Base-by-base conservation (phyloP, 2,797 vertebrate genomes). In the Hyperoplus immaculatus region DNA sequence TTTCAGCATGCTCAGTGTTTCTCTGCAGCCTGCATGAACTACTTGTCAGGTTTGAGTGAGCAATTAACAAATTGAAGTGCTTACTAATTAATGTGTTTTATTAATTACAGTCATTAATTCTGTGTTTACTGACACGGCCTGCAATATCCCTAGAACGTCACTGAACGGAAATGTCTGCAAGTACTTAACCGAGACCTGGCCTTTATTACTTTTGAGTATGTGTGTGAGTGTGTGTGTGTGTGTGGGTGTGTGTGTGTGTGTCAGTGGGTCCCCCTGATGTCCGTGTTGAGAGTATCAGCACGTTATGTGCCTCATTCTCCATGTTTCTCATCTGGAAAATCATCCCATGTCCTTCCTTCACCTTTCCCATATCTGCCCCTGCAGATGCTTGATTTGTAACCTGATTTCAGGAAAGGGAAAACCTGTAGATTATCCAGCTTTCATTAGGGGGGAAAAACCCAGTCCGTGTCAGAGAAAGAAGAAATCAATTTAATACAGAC, bases 401-500 rank as follows among this genome's bases (percentile, higher is more conserved):
- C 95, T 95, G 95, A 95, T 96, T 95, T 94, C 88, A 91, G 89
- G 89, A 89, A 93, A 93, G 87, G 87, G 89, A 94, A 94, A 95
- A 96, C 95, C 95, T 96, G 95, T 95, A 95, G 95, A 96, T 95
- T 93, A 95, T 94, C 93, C 91, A 80, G 93, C 94, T 94, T 95
- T 95, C 94, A 94, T 95, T 94, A 93, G 91, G 84, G 91, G 88
- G 93, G 82, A 88, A 89, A 91, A 93, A 91, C 89, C 93, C 90
- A 88, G 92, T 92, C 92, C 85, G 81, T 95, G 93, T 95, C 94
- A 95, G 93, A 95, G 93, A 95, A 95, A 95, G 92, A 95, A 95
- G 94, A 96, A 96, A 96, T 96, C 95, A 95, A 96, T 96, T 95
- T 95, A 96, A 95, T 95, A 95, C 95, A 95, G 95, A 96, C 95